These are phyloP conservation scores for Eubasilissa splendida DNA, from an alignment of 2,888 invertebrate genomes.

Conservation along the genomic window DNA sequence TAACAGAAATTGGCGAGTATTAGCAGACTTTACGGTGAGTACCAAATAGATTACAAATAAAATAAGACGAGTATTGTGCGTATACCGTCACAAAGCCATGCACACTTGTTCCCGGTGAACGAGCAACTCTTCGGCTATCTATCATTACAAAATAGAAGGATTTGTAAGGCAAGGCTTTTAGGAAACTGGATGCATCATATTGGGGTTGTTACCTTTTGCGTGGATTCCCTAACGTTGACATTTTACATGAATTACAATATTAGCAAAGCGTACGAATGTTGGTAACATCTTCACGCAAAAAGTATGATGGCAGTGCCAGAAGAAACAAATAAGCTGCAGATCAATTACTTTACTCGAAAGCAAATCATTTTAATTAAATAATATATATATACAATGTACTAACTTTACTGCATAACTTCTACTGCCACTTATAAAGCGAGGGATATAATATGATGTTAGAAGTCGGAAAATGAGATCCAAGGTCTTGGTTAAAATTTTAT, in stretches of 20 bases:
- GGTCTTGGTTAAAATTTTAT: too few species aligned
- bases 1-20: conserved; percentile 41
- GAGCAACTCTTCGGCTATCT: conserved; percentile 20
- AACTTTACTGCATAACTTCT: conserved; percentile 22
- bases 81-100: conserved; percentile 58
- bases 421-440: conserved; percentile 36
- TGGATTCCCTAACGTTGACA: conserved; percentile 32
- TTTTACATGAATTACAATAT: too few species aligned
- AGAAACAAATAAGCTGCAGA: conserved; percentile 64
- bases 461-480: too few species aligned
- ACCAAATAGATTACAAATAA: conserved; percentile 47
- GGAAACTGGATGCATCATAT: conserved; percentile 55
- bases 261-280: too few species aligned
- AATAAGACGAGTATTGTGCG: conserved; percentile 49
- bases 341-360: conserved; percentile 45
- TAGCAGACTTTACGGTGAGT: conserved; percentile 52
- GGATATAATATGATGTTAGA: neutral
- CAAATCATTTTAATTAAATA: conserved; percentile 14
- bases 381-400: conserved; percentile 3
- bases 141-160: conserved; percentile 43
- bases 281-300: conserved; percentile 61
- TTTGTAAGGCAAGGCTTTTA: conserved; percentile 50
- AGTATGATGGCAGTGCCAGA: conserved; percentile 72
- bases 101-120: conserved; percentile 51
- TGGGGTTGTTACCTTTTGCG: conserved; percentile 55